Evolutionary conservation across 2,888 invertebrate genomes (phyloP), one percentile per base, ranked within the genome.

Genomic region (Altica lythri): DNA sequence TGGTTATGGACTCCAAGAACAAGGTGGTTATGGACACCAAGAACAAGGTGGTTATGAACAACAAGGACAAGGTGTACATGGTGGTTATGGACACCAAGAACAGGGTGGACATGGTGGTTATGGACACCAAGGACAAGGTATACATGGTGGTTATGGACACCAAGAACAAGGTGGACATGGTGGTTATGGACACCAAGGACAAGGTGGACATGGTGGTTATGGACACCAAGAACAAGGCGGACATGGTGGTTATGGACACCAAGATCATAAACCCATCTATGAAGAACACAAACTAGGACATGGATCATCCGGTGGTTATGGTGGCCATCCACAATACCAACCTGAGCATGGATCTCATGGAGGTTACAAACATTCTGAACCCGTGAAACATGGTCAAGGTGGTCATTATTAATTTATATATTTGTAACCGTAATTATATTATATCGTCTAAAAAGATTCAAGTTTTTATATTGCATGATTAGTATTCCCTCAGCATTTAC

Each of bases 81-180:
- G 34, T 5, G 19, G 12, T 2, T 10, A 19, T 17, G 16, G 19
- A 6, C 25, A 42, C 5, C 25, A 43, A 13, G 16, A 17, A 2
- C 27, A 27, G n/a, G n/a, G n/a, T 27, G 27, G 27, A 27, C 27
- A 27, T 27, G 3, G 14, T 9, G 17, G 8, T 14, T 16, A 44
- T 30, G 43, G 16, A 19, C 43, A 43, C 29, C 10, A 17, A 30
- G 44, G 34, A 27, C 27, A 27, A n/a, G 2, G n/a, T n/a, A n/a
- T n/a, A n/a, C n/a, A n/a, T n/a, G n/a, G n/a, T n/a, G n/a, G n/a
- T n/a, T n/a, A 19, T 34, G 45, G 32, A 2, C 22, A n/a, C n/a
- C n/a, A 34, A n/a, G 32, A 13, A 13, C 35, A 35, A 13, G 35
- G 35, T 1, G 10, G 13, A 9, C 27, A 27, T 27, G 2, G n/a